Evolutionary conservation across 30 jellyfish, hydroid and myxozoan species (phyloP), one percentile per base, ranked within the genome.

Genomic region (Pelagia noctiluca): DNA sequence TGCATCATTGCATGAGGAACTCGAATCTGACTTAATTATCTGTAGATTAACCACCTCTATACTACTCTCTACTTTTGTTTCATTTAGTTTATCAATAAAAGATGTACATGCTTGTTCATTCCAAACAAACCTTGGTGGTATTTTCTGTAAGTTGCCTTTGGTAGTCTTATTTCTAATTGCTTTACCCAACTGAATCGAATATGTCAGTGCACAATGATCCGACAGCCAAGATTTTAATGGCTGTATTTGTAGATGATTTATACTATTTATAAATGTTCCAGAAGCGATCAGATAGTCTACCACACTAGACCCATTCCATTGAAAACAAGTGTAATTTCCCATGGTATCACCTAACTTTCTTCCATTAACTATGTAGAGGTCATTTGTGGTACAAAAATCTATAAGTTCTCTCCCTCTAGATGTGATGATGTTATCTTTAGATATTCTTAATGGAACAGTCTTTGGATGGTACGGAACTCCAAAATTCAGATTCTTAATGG

Each of bases 201-300:
- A 63, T 21, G 76, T 63, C 76, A 63, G 29, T 46, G 76, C 76
- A 63, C 76, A 63, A n/a, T 63, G 76, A 49, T 63, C 48, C 29
- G 47, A 63, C 10, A 2, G 48, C 22, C 76, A 63, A 4, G 76
- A 49, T 21, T 19, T 63, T 63, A 63, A 63, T 8, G 4, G 24
- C 29, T 63, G 76, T 63, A 63, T 49, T 33, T 63, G 76, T 19
- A 63, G 29, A 49, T 63, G 29, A 63, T 63, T 63, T 63, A 63
- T 29, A 46, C 29, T 63, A 28, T 63, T 21, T 21, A 63, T 21
- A 49, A 63, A 46, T 49, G 24, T 21, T 21, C 29, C 29, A 21
- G 49, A 2, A 4, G 21, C 76, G 33, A 63, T 63, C 76, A 63
- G 29, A 63, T 29, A 63, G 10, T 63, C 48, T 8, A 42, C 57